Percentiles rank a stretch among this genome's conserved stretches.
These are phyloP conservation scores for Hemicordylus capensis DNA, from an alignment of 2,113 vertebrate genomes.

Conservation along the genomic window DNA sequence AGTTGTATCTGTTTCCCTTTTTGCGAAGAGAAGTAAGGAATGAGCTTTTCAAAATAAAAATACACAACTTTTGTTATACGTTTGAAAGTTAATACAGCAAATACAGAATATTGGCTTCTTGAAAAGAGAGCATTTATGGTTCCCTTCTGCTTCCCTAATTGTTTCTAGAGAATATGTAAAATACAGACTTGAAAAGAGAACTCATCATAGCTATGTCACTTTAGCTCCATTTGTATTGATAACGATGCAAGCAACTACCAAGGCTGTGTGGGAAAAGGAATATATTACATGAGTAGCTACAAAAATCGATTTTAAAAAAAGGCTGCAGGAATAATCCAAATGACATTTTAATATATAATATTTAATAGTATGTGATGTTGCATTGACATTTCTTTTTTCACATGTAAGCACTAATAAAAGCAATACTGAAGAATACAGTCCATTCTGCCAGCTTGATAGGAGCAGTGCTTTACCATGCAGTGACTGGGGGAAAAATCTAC, in stretches of 20 bases:
- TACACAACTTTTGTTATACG: too few species aligned
- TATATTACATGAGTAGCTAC: not conserved
- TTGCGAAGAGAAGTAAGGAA: too few species aligned
- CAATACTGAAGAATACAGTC: conserved; percentile 12
- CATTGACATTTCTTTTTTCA: conserved; percentile 10
- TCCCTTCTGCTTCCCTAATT: not conserved
- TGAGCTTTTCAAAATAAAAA: too few species aligned
- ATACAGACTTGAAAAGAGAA: conserved; percentile 16
- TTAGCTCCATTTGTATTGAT: not conserved
- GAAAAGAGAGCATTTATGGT: not conserved
- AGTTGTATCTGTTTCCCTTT: too few species aligned
- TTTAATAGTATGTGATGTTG: conserved; percentile 1
- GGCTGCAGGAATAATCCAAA: not conserved
- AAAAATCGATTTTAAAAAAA: conserved; percentile 8
- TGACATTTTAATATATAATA: conserved; percentile 2
- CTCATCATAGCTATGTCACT: not conserved
- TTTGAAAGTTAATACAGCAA: too few species aligned
- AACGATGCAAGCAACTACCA: conserved; percentile 20
- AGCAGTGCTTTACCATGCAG: not conserved
- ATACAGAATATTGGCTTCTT: not conserved
- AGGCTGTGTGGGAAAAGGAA: conserved; percentile 13
- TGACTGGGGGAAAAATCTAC: conserved; percentile 19
- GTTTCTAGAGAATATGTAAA: conserved; percentile 21
- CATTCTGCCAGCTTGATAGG: not conserved
- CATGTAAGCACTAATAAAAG: not conserved